phyloP scores from a whole-genome alignment of 2,113 vertebrate species.

The Orycteropus afer region DNA sequence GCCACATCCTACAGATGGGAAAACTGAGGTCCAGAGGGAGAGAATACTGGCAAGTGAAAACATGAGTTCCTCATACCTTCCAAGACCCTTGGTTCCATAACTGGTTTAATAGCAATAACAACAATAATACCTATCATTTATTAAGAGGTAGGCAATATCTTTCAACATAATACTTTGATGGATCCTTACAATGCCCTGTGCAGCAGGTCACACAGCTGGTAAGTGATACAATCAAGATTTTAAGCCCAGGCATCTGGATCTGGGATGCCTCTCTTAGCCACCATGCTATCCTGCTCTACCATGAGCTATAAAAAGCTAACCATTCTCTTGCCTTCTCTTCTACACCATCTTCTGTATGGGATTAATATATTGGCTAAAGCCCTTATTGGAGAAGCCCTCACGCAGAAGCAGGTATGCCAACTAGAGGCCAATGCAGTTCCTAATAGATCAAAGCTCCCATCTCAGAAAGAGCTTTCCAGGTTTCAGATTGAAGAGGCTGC shows the following conservation, averaged over 20 bases:
- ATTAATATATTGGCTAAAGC: neutral
- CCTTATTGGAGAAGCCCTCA: neutral
- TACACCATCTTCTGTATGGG: fast-evolving
- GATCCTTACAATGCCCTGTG: neutral
- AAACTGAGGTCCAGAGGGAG: neutral
- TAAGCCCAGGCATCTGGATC: neutral
- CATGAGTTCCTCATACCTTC: neutral
- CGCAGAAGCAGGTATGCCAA: neutral
- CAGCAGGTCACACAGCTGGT: fast-evolving
- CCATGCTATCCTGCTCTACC: neutral
- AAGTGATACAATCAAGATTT: neutral
- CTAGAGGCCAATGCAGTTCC: fast-evolving
- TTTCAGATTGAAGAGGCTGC: neutral
- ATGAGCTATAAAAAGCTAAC: neutral
- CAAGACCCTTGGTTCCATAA: neutral
- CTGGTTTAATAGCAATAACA: neutral
- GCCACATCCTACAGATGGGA: neutral
- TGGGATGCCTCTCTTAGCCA: neutral
- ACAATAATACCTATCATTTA: neutral
- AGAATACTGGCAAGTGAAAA: fast-evolving
- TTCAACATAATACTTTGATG: too few relatives aligned
- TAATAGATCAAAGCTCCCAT: neutral
- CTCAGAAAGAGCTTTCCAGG: neutral
- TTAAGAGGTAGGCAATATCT: neutral
- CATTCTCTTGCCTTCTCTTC: neutral